These are phyloP conservation scores for Neolamprologus falcicula DNA, from an alignment of 2,113 vertebrate genomes.

Conservation along the genomic window DNA sequence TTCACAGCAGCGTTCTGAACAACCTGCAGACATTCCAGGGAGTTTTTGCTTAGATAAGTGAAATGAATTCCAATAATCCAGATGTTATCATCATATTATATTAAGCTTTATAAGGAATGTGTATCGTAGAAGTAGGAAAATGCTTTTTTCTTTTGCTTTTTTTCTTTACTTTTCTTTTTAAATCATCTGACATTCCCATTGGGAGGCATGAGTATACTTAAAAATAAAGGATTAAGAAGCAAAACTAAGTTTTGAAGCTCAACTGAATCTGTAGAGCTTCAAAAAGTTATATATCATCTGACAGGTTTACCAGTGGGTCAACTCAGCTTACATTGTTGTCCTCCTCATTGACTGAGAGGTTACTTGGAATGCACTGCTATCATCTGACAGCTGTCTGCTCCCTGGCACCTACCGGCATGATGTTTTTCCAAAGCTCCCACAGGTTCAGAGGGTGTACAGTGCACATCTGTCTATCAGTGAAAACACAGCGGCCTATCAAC, in stretches of 20 bases:
- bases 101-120: neutral
- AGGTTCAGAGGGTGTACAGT: slow-evolving; percentile 13
- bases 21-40: neutral
- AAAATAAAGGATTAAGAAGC: neutral
- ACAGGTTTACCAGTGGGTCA: neutral
- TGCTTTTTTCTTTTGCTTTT: neutral
- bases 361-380: slow-evolving; percentile 33
- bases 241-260: neutral
- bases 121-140: neutral
- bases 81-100: neutral
- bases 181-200: neutral
- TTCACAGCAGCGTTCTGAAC: neutral
- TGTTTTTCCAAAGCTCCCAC: slow-evolving; percentile 18
- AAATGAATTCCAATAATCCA: neutral
- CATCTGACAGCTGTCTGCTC: slow-evolving; percentile 53
- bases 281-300: neutral
- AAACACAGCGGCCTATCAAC: slow-evolving; percentile 5
- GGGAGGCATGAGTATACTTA: neutral
- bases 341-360: slow-evolving; percentile 35
- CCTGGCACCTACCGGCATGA: slow-evolving; percentile 3
- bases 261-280: neutral
- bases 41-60: neutral
- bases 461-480: slow-evolving; percentile 56
- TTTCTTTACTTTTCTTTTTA: neutral
- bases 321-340: slow-evolving; percentile 13